These are phyloP conservation scores for Melinopterus prodromus DNA, from an alignment of 2,888 invertebrate species.

Conservation along the genomic window DNA sequence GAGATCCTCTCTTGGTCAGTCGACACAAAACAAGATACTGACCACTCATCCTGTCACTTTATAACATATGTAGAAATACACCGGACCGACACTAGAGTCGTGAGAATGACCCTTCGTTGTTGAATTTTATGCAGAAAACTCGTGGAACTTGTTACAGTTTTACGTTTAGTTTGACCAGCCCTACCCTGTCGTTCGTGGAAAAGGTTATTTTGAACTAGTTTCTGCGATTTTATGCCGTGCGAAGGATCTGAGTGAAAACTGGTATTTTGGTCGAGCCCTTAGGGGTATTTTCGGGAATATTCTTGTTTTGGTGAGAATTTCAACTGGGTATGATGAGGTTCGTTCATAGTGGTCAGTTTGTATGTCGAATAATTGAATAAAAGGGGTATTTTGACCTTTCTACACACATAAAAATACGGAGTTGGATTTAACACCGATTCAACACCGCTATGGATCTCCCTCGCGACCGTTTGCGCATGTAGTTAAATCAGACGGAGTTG, in stretches of 20 bases:
- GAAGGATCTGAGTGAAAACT: not conserved
- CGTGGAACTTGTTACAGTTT: conserved; percentile 6
- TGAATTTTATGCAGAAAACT: not conserved
- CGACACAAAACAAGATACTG: not conserved
- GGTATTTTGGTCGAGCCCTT: not conserved
- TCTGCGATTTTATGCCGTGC: not conserved
- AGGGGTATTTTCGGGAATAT: conserved; percentile 5
- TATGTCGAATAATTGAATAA: too few relatives aligned
- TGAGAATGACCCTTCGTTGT: conserved; percentile 13
- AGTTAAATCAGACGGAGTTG: too few relatives aligned
- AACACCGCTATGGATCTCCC: too few relatives aligned
- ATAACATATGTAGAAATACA: conserved; percentile 4
- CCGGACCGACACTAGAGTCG: not conserved
- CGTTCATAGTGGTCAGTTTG: not conserved
- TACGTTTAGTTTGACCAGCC: not conserved
- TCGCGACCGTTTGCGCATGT: too few relatives aligned
- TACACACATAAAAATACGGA: too few relatives aligned
- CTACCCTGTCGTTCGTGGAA: not conserved
- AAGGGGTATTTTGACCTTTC: too few relatives aligned
- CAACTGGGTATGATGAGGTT: not conserved
- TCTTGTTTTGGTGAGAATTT: not conserved
- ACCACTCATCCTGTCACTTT: not conserved
- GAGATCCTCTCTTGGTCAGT: not conserved
- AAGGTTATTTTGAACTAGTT: not conserved
- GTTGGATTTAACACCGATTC: too few relatives aligned